Conservation (phyloP, 2,113 vertebrate genomes). For the Sinocyclocheilus maitianheensis region DNA sequence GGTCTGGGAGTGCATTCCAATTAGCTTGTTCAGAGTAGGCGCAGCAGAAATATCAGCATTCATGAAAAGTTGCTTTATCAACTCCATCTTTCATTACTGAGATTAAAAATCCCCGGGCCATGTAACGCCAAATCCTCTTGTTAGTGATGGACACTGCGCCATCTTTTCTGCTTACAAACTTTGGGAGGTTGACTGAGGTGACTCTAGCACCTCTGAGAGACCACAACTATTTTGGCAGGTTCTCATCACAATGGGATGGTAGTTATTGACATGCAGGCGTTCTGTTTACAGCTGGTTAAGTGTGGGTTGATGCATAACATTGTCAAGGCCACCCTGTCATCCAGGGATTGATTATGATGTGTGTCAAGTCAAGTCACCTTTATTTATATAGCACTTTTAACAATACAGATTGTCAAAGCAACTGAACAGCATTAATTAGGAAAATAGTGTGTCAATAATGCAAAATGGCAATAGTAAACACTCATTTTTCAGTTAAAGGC, state of each 20-base stretch:
- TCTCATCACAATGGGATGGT: constrained; percentile 53
- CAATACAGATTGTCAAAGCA: no score
- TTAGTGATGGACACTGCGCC: constrained; percentile 2
- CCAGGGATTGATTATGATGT: constrained; percentile 38
- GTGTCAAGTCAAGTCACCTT: no score
- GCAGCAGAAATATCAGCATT: constrained; percentile 35
- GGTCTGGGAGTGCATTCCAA: constrained; percentile 47
- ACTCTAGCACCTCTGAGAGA: not conserved
- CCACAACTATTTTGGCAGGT: not conserved
- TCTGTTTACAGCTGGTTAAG: constrained; percentile 69
- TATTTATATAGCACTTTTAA: no score
- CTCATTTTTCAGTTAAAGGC: no score
- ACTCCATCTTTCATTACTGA: constrained; percentile 28
- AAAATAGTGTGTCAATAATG: no score
- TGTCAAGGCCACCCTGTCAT: constrained; percentile 53
- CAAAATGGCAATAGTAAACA: no score
- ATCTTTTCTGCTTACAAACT: constrained; percentile 3
- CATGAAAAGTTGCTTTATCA: constrained; percentile 22
- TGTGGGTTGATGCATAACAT: constrained; percentile 56
- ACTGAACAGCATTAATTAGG: no score
- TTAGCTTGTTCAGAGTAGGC: constrained; percentile 34
- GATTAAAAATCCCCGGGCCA: constrained; percentile 22
- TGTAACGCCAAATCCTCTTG: constrained; percentile 16
- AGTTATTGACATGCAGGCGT: constrained; percentile 68
- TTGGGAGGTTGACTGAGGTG: constrained; percentile 8